Base-by-base conservation (phyloP, 2,888 invertebrate species). In the Drosophila sordidula region DNA sequence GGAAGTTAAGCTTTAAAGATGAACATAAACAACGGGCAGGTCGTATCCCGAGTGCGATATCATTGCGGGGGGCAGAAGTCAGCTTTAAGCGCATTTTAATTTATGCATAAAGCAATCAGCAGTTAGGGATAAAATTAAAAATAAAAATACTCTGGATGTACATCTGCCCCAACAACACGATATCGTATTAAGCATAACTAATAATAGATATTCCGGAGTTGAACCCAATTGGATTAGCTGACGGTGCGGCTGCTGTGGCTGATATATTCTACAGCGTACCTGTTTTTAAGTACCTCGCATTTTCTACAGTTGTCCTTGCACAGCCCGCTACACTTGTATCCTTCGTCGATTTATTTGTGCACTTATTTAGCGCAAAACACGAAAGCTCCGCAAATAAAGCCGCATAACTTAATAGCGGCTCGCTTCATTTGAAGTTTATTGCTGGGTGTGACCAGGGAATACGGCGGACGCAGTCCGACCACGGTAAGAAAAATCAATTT, bases 361-460 rank as follows among this genome's bases (percentile, higher is more conserved):
- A 82, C 88, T 83, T 80, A 85, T 83, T 85, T 82, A 87, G 87
- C 88, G 42, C 55, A 54, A 63, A 72, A 74, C 70, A 70, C 83
- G 75, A 73, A 70, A 71, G 63, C 73, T 70, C 29, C 25, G 61
- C 71, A 76, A 67, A 76, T 81, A 85, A 89, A 81, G 87, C 89
- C 85, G 84, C 89, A 89, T 87, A 89, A 87, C 87, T 84, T 85
- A 89, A 87, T 85, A 66, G 85, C 84, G 58, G 70, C 70, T 75
- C 77, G 87, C 79, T 89, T 89, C 85, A 85, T 89, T 89, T 85
- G 81, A 89, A 85, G 81, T 89, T 85, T 85, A 89, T 85, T 81
- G 85, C 84, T 38, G 61, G 54, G 52, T 61, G 63, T 65, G 39
- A 66, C 59, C 59, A 64, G 80, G 75, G 61, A 63, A 78, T 77